Percentiles rank a stretch among this genome's conserved stretches.
Conservation (phyloP, 2,113 vertebrate genomes). For the Dolichotis patagonum region DNA sequence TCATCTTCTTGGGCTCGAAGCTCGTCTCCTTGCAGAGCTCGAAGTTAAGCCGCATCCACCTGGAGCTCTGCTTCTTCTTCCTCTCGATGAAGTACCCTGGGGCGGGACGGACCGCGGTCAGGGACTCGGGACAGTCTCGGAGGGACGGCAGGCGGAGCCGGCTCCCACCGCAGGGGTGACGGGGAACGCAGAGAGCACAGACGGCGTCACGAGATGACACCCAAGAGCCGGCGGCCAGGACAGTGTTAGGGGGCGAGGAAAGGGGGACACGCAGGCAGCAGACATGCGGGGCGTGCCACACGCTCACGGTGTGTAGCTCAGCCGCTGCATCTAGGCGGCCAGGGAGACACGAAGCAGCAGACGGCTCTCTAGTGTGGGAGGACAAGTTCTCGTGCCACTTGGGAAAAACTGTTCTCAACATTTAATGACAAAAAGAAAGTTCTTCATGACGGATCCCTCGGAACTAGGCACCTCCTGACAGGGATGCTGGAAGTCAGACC, state of each 20-base stretch:
- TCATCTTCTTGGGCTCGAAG: slow-evolving; percentile 99
- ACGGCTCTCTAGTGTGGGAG: background rate
- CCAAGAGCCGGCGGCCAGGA: background rate
- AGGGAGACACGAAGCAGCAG: background rate
- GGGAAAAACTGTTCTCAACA: background rate
- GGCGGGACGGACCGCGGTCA: too few relatives aligned
- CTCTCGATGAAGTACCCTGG: slow-evolving; percentile 98
- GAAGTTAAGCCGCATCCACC: slow-evolving; percentile 99
- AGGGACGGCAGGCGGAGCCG: background rate
- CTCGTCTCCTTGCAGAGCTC: slow-evolving; percentile 96
- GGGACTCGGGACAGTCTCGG: background rate
- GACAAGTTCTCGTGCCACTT: background rate
- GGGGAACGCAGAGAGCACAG: background rate
- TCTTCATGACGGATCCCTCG: background rate
- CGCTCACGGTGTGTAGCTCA: background rate
- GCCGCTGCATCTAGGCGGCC: background rate
- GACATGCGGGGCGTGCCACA: background rate
- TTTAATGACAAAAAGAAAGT: slow-evolving; percentile 35
- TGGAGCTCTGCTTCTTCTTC: slow-evolving; percentile 99
- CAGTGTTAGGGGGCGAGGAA: background rate
- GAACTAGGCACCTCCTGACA: background rate
- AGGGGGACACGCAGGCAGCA: background rate
- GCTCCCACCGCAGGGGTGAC: background rate
- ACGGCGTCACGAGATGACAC: background rate
- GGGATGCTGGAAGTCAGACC: background rate